Evolutionary conservation across 1,140 invertebrate species (phyloP), one percentile per base, ranked within the genome.

Genomic region (Lethrus apterus): DNA sequence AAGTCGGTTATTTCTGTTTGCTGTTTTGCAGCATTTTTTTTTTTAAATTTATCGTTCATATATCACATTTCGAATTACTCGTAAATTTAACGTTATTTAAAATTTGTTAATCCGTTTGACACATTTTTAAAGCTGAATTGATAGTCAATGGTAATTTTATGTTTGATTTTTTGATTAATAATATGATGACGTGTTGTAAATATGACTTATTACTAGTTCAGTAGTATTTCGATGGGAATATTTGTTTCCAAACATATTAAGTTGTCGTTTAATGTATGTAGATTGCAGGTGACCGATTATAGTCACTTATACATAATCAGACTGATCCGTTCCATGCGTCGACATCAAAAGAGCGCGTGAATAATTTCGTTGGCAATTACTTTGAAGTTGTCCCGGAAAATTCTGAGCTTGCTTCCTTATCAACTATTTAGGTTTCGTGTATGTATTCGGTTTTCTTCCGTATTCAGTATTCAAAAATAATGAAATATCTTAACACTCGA

Each of bases 291-390:
- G 51, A 56, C 45, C 51, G 52, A 57, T 57, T 57, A 56, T 38
- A 45, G 38, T 43, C 41, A 42, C 38, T 49, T 54, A 57, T 46
- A 41, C 48, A 43, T 50, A 53, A 53, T 53, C 50, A 56, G 31
- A 33, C 38, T 48, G 49, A 51, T 54, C 46, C 21, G 44, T 23
- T 48, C 31, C 36, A 31, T 46, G 29, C 31, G 21, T 46, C 50
- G 44, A 57, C 55, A 59, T 59, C 57, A 59, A 59, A 59, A 55
- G 55, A 49, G 26, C 53, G 46, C 51, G 44, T 57, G 48, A 59
- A 59, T 59, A 57, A 59, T 57, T 59, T 50, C 43, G 32, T 34
- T 36, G 23, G 49, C 50, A 56, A 58, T 53, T 54, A 56, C 56
- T 58, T 58, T 51, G 56, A 54, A 51, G 51, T 59, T 41, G 20